Evolutionary conservation across 2,888 invertebrate genomes (phyloP).

Genomic region (Strigamia maritima): DNA sequence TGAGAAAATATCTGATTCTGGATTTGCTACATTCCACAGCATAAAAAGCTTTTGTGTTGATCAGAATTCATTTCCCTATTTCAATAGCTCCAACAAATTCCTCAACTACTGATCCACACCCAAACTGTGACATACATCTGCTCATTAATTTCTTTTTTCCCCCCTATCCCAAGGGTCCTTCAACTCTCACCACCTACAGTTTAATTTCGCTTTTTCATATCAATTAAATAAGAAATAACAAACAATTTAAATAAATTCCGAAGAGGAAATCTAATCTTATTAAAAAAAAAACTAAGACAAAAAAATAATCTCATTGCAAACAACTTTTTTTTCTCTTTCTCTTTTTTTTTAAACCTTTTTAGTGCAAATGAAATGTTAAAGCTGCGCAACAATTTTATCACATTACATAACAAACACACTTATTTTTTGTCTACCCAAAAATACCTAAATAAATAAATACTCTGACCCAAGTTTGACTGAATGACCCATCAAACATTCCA

Average conservation of each 20-base stretch:
- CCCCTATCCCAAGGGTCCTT: not conserved
- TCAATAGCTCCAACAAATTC: not conserved
- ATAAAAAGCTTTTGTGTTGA: constrained; percentile 3
- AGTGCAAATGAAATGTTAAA: not conserved
- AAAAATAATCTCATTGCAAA: not conserved
- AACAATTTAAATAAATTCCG: not conserved
- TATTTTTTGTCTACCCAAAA: not conserved
- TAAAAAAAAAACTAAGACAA: not conserved
- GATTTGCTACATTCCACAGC: constrained; percentile 6
- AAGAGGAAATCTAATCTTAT: not conserved
- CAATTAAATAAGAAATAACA: not conserved
- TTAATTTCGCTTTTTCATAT: not conserved
- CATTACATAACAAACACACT: not conserved
- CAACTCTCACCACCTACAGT: not conserved
- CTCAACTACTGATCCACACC: constrained; percentile 1
- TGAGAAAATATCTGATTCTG: not conserved
- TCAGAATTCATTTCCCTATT: constrained; percentile 4
- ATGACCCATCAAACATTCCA: not conserved
- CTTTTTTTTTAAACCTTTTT: not conserved
- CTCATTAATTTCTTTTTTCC: constrained; percentile 1
- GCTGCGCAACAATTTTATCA: not conserved
- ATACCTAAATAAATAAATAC: not conserved
- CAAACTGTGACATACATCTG: not conserved
- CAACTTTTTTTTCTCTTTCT: not conserved
- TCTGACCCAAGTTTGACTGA: not conserved